Evolutionary conservation across 2,888 invertebrate species (phyloP), one percentile per base, ranked within the genome.

Genomic region (Limenitis camilla): DNA sequence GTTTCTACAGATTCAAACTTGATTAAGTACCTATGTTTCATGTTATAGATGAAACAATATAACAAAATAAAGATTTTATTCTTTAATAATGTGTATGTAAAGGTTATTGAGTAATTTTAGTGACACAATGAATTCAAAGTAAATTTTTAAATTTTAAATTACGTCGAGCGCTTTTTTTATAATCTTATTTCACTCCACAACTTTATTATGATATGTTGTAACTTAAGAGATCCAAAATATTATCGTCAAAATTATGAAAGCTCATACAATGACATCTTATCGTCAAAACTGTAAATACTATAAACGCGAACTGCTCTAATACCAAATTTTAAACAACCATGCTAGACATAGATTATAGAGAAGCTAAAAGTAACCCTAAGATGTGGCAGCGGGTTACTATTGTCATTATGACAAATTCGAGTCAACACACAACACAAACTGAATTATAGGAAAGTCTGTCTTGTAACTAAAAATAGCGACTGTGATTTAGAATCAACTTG

Each of bases 401-500:
- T 49, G 44, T 40, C 48, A 42, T 33, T 43, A 30, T 7, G 39
- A 41, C 29, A 40, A 38, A 28, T 49, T 49, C 49, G 53, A 55
- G 55, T 49, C 52, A 48, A 55, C 49, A 46, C 55, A 40, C 41
- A 39, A 29, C 27, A 35, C 27, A n/a, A n/a, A 32, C 39, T 29
- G 30, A 29, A 27, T 28, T 45, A 32, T 33, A 31, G n/a, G 35
- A 40, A 31, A 27, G 11, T 33, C 27, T 6, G 28, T 32, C 7
- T n/a, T 33, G 27, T 36, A 53, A 60, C 55, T 59, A 60, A 60
- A 63, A 61, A 65, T 54, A 60, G 68, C 72, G 71, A 70, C 69
- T 71, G 69, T 70, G 69, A 62, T 63, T 62, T 53, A 67, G 70
- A 71, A 74, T 71, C 71, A 74, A 72, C 70, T 62, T 68, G 64